Conservation (phyloP, 1,140 invertebrate species). For the Drosophila grimshawi region DNA sequence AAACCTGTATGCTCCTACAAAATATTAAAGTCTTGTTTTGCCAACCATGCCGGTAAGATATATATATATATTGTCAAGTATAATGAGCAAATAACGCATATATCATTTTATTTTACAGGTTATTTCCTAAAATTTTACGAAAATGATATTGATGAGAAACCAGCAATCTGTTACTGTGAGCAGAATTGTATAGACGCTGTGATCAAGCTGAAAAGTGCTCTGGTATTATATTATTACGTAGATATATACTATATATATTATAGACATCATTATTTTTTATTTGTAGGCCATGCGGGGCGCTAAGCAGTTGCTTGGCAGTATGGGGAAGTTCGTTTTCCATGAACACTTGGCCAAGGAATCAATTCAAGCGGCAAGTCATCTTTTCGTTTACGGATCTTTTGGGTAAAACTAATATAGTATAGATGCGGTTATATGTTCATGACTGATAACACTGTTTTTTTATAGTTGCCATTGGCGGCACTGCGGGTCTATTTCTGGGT, state of each 20-base stretch:
- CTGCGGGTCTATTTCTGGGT: constrained; percentile 89
- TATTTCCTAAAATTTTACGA: constrained; percentile 67
- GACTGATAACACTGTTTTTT: neutral
- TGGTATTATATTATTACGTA: constrained; percentile 25
- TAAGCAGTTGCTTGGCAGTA: constrained; percentile 58
- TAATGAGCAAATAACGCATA: neutral
- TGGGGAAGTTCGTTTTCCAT: constrained; percentile 64
- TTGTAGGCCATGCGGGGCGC: constrained; percentile 61
- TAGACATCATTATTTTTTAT: neutral
- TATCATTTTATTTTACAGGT: constrained; percentile 25
- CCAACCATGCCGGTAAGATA: constrained; percentile 51
- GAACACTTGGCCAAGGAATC: constrained; percentile 63
- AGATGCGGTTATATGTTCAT: neutral
- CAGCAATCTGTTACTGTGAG: constrained; percentile 52
- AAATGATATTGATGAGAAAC: constrained; percentile 16
- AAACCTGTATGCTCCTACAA: constrained; percentile 74
- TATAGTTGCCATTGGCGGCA: constrained; percentile 88
- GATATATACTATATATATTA: neutral
- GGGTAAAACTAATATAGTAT: constrained; percentile 41
- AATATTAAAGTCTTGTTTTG: constrained; percentile 62
- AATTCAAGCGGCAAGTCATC: constrained; percentile 73
- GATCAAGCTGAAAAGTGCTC: constrained; percentile 45
- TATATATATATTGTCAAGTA: neutral
- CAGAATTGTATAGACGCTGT: constrained; percentile 69
- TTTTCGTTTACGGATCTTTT: constrained; percentile 81